phyloP scores from a whole-genome alignment of 2,888 invertebrate species.

The Yponomeuta sedellus region DNA sequence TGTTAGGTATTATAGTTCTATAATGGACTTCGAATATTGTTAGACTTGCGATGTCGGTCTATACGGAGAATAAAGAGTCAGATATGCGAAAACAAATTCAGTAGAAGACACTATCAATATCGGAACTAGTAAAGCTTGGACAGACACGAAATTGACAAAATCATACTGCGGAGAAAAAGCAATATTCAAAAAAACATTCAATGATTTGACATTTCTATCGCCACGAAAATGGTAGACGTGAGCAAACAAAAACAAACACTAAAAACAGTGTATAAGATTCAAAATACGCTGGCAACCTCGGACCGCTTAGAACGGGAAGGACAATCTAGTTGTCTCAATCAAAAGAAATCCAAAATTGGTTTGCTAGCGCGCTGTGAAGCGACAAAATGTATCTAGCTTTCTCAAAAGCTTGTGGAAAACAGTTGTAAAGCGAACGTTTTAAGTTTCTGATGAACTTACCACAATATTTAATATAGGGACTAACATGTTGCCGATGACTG shows the following conservation, averaged over 20 bases:
- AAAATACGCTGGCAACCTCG: conserved; percentile 4
- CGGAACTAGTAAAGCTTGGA: conserved; percentile 52
- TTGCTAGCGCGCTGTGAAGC: conserved; percentile 1
- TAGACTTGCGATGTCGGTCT: conserved; percentile 11
- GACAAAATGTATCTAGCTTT: conserved; percentile 7
- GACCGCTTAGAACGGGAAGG: background rate
- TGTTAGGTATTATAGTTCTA: conserved; percentile 71
- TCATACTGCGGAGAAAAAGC: conserved; percentile 19
- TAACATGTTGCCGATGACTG: background rate
- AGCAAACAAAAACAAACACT: conserved; percentile 6
- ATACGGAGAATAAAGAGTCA: conserved; percentile 57
- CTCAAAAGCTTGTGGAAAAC: conserved; percentile 8
- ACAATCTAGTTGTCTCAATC: background rate
- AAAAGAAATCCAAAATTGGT: background rate
- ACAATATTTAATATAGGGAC: conserved; percentile 1
- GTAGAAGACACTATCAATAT: conserved; percentile 49
- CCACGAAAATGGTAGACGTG: conserved; percentile 28
- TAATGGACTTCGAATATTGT: conserved; percentile 33
- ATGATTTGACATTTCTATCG: conserved; percentile 38
- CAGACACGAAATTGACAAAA: conserved; percentile 28
- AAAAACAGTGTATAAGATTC: background rate
- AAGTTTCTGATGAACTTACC: conserved; percentile 10
- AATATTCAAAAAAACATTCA: conserved; percentile 30
- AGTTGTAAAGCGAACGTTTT: background rate
- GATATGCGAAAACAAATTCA: conserved; percentile 49